Base-by-base conservation (phyloP, 2,797 vertebrate genomes). In the Limosa lapponica region DNA sequence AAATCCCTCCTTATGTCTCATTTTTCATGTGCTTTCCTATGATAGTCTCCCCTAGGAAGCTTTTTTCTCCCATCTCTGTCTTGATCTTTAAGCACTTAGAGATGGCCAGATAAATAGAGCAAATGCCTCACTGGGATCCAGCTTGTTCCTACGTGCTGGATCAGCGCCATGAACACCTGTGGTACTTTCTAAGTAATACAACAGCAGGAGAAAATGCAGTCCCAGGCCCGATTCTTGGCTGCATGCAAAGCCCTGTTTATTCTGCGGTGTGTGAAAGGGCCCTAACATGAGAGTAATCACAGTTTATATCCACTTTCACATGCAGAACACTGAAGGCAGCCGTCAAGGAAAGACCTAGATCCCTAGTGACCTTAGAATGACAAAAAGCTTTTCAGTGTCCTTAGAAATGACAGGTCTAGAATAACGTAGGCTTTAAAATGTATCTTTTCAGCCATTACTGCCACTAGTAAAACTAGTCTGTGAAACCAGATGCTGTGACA, bases 181-280 rank as follows among this genome's bases (percentile, higher is more conserved):
- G 73, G 17, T 69, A 57, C 66, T 82, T 83, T 93, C 83, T 95
- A 78, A 93, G 74, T 94, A 93, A 82, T 61, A 82, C 25, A 96
- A 73, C 80, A 94, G 74, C 34, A 41, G 52, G 41, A 90, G 64
- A 95, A 94, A 95, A 88, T 15, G 54, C n/a, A 55, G 75, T 83
- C 62, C 69, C 75, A 88, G 69, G 70, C 51, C 73, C 62, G 32
- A 86, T 51, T 82, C 41, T 80, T 87, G 90, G 66, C 72, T 73
- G 43, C 43, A 67, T 0, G 0, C 41, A 80, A 79, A 92, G 37
- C 19, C 5, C 37, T 64, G 0, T 51, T 90, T 85, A 65, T 67
- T 84, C 61, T 92, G 57, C 0, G 0, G 52, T 82, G 55, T 94
- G 82, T 95, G 86, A 95, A 93, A 91, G n/a, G 72, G 66, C 41